These are phyloP conservation scores for Paramisgurnus dabryanus DNA, from an alignment of 2,113 vertebrate species.

Conservation along the genomic window DNA sequence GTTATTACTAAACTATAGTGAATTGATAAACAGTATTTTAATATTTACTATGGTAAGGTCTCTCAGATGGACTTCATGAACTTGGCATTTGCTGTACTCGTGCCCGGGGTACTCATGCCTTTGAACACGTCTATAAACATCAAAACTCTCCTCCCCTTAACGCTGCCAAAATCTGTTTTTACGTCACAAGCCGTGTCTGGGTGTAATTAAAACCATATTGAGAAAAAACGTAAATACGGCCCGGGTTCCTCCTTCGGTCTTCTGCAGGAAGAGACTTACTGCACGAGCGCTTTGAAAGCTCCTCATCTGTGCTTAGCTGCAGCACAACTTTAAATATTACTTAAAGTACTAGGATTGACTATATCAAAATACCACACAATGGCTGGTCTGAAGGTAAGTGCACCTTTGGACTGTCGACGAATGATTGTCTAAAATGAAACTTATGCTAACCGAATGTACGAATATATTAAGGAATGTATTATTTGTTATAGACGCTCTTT, in stretches of 20 bases:
- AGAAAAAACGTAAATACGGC: conserved; percentile 66
- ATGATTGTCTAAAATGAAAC: neutral
- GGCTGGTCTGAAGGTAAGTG: conserved; percentile 85
- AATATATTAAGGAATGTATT: too few relatives aligned
- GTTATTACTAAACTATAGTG: too few relatives aligned
- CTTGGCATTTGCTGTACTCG: conserved; percentile 54
- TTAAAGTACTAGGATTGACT: too few relatives aligned
- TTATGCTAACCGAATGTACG: neutral
- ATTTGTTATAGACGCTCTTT: too few relatives aligned
- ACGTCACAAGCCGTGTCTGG: conserved; percentile 66
- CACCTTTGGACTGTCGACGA: neutral
- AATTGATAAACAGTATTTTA: too few relatives aligned
- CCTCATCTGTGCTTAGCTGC: neutral
- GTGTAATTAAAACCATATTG: conserved; percentile 81
- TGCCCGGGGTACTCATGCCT: conserved; percentile 43
- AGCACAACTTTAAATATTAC: conserved; percentile 23
- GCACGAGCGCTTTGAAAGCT: neutral
- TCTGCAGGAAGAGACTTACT: neutral
- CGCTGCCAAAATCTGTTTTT: conserved; percentile 29
- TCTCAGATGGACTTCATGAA: too few relatives aligned
- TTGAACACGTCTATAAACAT: conserved; percentile 52
- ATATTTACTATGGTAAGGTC: too few relatives aligned
- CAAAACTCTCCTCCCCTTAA: conserved; percentile 34
- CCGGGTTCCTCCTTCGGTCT: conserved; percentile 35
- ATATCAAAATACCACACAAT: conserved; percentile 61